Conservation (phyloP, 1,140 invertebrate species). For the Thalassaphorura encarpata region DNA sequence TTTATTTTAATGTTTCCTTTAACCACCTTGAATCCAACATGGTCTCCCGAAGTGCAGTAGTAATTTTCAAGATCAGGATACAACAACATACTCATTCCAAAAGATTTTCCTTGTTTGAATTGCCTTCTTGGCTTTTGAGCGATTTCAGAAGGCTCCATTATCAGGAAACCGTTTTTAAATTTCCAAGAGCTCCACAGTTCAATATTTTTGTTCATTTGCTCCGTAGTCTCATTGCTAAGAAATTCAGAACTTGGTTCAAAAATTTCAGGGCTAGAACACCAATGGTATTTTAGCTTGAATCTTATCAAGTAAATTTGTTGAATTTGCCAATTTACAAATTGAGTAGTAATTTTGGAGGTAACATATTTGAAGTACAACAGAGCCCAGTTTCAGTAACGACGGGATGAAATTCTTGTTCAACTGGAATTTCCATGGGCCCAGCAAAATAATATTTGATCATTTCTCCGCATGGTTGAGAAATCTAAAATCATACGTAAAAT, state of each 20-base stretch:
- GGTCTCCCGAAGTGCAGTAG: slow-evolving; percentile 22
- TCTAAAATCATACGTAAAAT: no score
- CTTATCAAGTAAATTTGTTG: neutral
- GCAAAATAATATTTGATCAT: no score
- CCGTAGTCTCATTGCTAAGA: no score
- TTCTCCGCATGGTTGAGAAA: no score
- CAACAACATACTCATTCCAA: slow-evolving; percentile 11
- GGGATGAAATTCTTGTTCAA: no score
- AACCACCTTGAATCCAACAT: slow-evolving; percentile 1
- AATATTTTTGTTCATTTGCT: slow-evolving; percentile 5
- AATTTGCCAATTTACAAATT: neutral
- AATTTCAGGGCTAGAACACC: neutral
- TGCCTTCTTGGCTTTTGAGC: slow-evolving; percentile 10
- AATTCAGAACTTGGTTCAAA: no score
- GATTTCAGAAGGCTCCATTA: neutral
- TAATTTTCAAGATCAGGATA: slow-evolving; percentile 18
- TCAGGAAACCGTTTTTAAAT: slow-evolving; percentile 3
- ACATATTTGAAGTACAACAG: neutral
- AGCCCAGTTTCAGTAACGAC: neutral
- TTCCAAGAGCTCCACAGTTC: slow-evolving; percentile 4
- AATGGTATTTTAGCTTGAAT: neutral
- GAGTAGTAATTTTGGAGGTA: neutral
- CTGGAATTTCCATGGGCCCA: no score
- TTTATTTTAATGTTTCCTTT: no score
- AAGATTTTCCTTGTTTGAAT: slow-evolving; percentile 9